Evolutionary conservation across 2,797 vertebrate genomes (phyloP).

Genomic region (Echiichthys vipera): DNA sequence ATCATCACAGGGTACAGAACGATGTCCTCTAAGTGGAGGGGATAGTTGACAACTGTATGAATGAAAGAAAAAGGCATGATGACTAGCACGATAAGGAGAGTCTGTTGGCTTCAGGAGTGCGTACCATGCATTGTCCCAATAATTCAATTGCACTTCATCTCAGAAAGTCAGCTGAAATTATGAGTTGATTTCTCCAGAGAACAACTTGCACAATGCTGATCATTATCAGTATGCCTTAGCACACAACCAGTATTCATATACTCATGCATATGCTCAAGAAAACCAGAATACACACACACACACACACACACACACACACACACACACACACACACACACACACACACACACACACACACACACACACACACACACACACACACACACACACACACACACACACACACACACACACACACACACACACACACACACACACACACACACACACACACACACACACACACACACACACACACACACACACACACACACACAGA

Average conservation of each 20-base stretch:
- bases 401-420: conserved; percentile 17
- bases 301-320: background rate
- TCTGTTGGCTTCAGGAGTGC: conserved; percentile 42
- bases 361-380: background rate
- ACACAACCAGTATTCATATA: conserved; percentile 14
- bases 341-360: conserved; percentile 27
- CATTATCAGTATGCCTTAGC: conserved; percentile 57
- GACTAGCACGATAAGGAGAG: conserved; percentile 39
- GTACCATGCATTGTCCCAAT: conserved; percentile 53
- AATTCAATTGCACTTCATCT: conserved; percentile 69
- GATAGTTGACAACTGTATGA: conserved; percentile 32
- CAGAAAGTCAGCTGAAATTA: conserved; percentile 75
- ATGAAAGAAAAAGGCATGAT: conserved; percentile 21
- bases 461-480: conserved; percentile 30
- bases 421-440: background rate
- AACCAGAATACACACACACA: background rate
- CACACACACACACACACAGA: conserved; percentile 4
- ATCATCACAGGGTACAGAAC: conserved; percentile 11
- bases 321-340: conserved; percentile 7
- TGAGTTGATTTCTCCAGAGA: conserved; percentile 67
- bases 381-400: conserved; percentile 22
- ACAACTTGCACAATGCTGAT: conserved; percentile 60
- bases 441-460: conserved; percentile 14
- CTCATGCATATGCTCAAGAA: background rate
- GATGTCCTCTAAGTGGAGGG: conserved; percentile 13